Evolutionary conservation across 64 coral and sea anemone genomes (phyloP).

Genomic region (Catalaphyllia jardinei): DNA sequence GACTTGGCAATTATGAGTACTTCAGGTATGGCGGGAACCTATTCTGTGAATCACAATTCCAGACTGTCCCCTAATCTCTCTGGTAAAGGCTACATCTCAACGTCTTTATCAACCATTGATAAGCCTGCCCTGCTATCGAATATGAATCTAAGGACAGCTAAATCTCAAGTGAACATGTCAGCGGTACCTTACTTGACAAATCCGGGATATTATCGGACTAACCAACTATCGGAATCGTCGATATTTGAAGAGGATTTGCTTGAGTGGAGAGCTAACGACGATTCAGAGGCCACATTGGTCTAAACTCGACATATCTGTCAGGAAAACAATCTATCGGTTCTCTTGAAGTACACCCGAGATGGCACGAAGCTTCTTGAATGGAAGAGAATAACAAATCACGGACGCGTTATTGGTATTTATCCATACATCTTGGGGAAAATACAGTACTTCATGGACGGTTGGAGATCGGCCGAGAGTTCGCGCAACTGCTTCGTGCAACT

Average conservation of each 20-base stretch:
- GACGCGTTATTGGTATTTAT: background rate
- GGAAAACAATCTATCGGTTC: too few relatives aligned
- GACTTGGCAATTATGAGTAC: conserved; percentile 87
- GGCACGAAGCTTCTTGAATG: too few relatives aligned
- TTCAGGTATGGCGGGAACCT: conserved; percentile 75
- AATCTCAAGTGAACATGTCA: conserved; percentile 65
- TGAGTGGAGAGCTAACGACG: conserved; percentile 60
- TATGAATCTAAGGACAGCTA: conserved; percentile 50
- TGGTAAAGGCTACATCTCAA: conserved; percentile 63
- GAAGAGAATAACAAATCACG: background rate
- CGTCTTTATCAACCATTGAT: conserved; percentile 58
- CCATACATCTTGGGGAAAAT: background rate
- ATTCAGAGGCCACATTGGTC: conserved; percentile 72
- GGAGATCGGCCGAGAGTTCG: background rate
- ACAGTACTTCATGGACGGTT: too few relatives aligned
- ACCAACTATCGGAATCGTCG: conserved; percentile 35
- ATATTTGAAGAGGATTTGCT: conserved; percentile 74
- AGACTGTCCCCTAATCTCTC: conserved; percentile 55
- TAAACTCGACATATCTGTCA: background rate
- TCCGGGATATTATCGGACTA: conserved; percentile 42
- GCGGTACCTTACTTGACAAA: conserved; percentile 52
- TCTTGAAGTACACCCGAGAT: too few relatives aligned
- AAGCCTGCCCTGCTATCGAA: conserved; percentile 23
- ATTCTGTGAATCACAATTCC: conserved; percentile 80
- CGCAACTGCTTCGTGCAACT: too few relatives aligned